Evolutionary conservation across 2,888 invertebrate species (phyloP).

Genomic region (Parnassius smintheus): DNA sequence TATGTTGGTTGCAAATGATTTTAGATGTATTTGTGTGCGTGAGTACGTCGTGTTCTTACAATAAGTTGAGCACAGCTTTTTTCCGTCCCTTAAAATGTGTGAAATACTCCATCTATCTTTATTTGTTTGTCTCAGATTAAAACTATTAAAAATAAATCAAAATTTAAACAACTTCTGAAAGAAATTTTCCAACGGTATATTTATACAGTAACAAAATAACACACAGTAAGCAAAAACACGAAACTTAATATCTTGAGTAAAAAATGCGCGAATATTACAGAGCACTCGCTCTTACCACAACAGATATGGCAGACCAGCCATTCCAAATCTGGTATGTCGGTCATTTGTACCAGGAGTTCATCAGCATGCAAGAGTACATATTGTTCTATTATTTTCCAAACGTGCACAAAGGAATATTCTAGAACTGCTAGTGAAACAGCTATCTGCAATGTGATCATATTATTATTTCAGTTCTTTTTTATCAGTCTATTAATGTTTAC

Average conservation of each 20-base stretch:
- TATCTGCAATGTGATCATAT: conserved; percentile 42
- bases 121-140: too few species aligned
- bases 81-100: too few species aligned
- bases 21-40: too few species aligned
- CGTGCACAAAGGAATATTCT: conserved; percentile 45
- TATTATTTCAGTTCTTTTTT: too few species aligned
- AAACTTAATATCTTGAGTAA: conserved; percentile 48
- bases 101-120: too few species aligned
- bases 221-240: conserved; percentile 39
- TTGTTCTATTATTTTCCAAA: conserved; percentile 50
- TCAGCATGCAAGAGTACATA: conserved; percentile 46
- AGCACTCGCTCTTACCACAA: conserved; percentile 46
- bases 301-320: conserved; percentile 55
- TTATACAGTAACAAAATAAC: conserved; percentile 29
- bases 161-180: too few species aligned
- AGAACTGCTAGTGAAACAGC: conserved; percentile 43
- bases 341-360: conserved; percentile 46
- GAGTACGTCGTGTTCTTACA: too few species aligned
- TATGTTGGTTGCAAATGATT: too few species aligned
- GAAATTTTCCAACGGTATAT: neutral
- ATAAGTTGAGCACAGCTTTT: too few species aligned
- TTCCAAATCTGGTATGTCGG: conserved; percentile 42
- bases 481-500: too few species aligned
- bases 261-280: conserved; percentile 42
- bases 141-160: too few species aligned